Percentiles rank a stretch among this genome's conserved stretches.
Evolutionary conservation across 2,888 invertebrate species (phyloP).

Genomic region (Lochmaea capreae): DNA sequence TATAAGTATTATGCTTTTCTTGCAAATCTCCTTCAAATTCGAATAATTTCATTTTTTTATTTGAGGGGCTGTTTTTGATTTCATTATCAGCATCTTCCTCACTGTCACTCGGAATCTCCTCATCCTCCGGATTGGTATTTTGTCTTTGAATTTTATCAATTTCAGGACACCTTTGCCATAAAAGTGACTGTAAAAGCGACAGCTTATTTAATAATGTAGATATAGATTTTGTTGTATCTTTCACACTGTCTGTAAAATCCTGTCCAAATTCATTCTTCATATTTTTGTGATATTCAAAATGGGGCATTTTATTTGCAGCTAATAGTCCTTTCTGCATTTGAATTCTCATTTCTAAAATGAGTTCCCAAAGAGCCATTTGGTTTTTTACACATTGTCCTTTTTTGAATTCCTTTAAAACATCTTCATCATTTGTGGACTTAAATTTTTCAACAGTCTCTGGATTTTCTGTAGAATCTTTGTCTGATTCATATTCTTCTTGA

Average conservation of each 20-base stretch:
- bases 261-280: constrained; percentile 62
- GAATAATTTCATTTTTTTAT: constrained; percentile 69
- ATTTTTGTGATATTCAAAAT: constrained; percentile 68
- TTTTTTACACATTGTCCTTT: constrained; percentile 77
- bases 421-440: constrained; percentile 31
- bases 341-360: constrained; percentile 86
- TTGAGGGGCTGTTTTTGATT: constrained; percentile 50
- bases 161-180: constrained; percentile 76
- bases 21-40: constrained; percentile 72
- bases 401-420: constrained; percentile 60
- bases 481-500: constrained; percentile 8
- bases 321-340: constrained; percentile 85
- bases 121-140: constrained; percentile 65
- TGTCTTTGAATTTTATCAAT: constrained; percentile 66
- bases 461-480: background rate
- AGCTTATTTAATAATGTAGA: constrained; percentile 75
- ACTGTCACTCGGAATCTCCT: constrained; percentile 76
- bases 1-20: constrained; percentile 72
- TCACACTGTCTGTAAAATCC: constrained; percentile 68
- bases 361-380: constrained; percentile 85
- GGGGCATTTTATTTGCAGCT: constrained; percentile 84
- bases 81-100: constrained; percentile 59
- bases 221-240: constrained; percentile 69
- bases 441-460: constrained; percentile 47
- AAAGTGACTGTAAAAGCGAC: constrained; percentile 70